Evolutionary conservation across 1,140 invertebrate species (phyloP).

Genomic region (Tetraneura akinire): DNA sequence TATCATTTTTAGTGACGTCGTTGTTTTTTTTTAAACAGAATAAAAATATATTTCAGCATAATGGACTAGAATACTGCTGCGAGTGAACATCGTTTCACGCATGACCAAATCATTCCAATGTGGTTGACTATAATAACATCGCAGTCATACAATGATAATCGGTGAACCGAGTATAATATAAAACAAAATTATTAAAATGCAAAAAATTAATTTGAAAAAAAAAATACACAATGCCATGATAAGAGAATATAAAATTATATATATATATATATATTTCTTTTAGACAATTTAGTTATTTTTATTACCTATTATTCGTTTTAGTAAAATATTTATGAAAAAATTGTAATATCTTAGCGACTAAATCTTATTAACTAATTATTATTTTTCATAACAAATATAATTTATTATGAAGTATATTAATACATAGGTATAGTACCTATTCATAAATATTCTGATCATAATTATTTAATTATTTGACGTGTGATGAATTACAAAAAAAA

Average conservation of each 20-base stretch:
- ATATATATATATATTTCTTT: neutral
- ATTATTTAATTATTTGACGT: too few relatives aligned
- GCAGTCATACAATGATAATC: neutral
- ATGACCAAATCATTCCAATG: neutral
- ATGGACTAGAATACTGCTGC: neutral
- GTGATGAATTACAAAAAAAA: too few relatives aligned
- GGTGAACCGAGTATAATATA: neutral
- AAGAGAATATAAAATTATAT: neutral
- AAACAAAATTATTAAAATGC: conserved; percentile 20
- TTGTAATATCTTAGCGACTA: too few relatives aligned
- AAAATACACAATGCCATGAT: too few relatives aligned
- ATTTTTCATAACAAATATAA: too few relatives aligned
- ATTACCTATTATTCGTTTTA: neutral
- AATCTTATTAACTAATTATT: too few relatives aligned
- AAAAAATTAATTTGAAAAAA: neutral
- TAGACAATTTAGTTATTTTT: neutral
- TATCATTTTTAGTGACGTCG: neutral
- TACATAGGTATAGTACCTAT: too few relatives aligned
- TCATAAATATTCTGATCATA: too few relatives aligned
- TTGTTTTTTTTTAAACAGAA: neutral
- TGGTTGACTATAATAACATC: conserved; percentile 13
- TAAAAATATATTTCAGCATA: conserved; percentile 11
- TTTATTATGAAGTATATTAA: too few relatives aligned
- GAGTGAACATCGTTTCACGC: conserved; percentile 11
- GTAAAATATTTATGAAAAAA: neutral